phyloP scores from a whole-genome alignment of 2,113 vertebrate species.

The Pavo muticus region DNA sequence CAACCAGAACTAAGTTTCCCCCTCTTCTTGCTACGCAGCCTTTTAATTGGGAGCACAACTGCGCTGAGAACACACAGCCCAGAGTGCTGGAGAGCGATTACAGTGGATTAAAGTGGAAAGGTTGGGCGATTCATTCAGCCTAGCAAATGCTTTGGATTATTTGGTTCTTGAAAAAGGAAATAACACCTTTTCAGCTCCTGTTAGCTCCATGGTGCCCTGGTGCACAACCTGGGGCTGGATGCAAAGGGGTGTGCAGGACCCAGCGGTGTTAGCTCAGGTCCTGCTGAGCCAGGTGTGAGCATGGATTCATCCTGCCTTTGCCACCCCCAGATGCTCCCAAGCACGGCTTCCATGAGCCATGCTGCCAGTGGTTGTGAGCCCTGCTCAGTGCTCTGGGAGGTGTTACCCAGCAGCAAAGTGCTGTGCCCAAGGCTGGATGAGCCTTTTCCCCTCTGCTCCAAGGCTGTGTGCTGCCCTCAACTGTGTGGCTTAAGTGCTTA shows the following conservation, averaged over 20 bases:
- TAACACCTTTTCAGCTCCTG: background rate
- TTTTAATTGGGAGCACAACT: slow-evolving; percentile 75
- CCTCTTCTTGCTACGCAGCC: slow-evolving; percentile 60
- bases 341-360: accelerated
- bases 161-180: background rate
- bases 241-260: background rate
- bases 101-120: slow-evolving; percentile 57
- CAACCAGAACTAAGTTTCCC: slow-evolving; percentile 20
- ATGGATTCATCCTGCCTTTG: background rate
- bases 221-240: background rate
- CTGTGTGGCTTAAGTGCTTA: background rate
- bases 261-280: background rate
- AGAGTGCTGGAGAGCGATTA: slow-evolving; percentile 61
- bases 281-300: background rate
- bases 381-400: background rate
- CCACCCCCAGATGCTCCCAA: background rate
- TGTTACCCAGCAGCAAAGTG: background rate
- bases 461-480: background rate
- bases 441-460: background rate
- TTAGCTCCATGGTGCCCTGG: background rate
- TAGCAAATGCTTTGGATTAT: background rate
- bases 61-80: slow-evolving; percentile 52
- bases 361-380: background rate
- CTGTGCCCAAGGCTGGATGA: background rate
- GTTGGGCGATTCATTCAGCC: slow-evolving; percentile 48